A percentile compares a stretch with the other conserved stretches of the same genome.
phyloP scores from a whole-genome alignment of 2,113 vertebrate species.

The Mastomys natalensis region DNA sequence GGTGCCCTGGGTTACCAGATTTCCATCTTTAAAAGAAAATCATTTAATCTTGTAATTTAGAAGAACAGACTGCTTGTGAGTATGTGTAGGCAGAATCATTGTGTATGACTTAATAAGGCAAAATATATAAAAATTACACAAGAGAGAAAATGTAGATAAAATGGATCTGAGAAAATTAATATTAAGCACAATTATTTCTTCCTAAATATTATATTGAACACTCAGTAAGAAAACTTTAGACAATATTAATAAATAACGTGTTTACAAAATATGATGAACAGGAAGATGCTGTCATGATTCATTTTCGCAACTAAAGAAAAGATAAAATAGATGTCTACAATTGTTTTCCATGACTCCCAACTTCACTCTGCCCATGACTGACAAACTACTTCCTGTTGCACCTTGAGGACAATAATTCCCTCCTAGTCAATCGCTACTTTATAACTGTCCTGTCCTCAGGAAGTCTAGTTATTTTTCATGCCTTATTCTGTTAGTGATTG shows the following conservation, averaged over 20 bases:
- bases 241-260: slow-evolving; percentile 30
- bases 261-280: slow-evolving; percentile 17
- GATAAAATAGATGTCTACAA: background rate
- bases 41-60: background rate
- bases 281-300: background rate
- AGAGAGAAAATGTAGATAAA: background rate
- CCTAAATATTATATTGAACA: slow-evolving; percentile 32
- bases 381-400: slow-evolving; percentile 44
- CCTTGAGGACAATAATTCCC: slow-evolving; percentile 17
- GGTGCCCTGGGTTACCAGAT: background rate
- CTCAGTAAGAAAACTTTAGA: slow-evolving; percentile 27
- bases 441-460: background rate
- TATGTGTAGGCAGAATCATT: background rate
- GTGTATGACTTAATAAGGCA: background rate
- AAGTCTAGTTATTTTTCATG: slow-evolving; percentile 42
- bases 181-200: slow-evolving; percentile 13
- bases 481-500: background rate
- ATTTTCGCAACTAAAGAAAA: slow-evolving; percentile 47
- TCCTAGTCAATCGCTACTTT: slow-evolving; percentile 38
- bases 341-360: background rate
- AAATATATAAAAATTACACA: background rate
- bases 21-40: slow-evolving; percentile 1
- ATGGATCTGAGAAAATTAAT: background rate
- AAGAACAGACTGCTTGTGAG: background rate
- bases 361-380: background rate